A percentile compares a stretch with the other conserved stretches of the same genome.
Evolutionary conservation across 2,113 vertebrate genomes (phyloP).

Genomic region (Thamnaconus septentrionalis): DNA sequence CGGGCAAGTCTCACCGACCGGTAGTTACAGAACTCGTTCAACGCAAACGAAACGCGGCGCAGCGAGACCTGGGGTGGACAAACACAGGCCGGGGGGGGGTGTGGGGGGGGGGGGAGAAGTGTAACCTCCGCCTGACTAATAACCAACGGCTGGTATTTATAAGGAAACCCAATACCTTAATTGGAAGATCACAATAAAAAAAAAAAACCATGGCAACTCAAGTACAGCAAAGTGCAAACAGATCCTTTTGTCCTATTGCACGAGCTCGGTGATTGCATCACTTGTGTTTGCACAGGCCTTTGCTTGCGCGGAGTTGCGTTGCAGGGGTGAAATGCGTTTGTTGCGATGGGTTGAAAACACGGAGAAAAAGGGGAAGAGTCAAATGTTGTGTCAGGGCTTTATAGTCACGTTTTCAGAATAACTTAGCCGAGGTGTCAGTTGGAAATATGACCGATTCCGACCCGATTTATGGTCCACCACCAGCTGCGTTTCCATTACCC

Average conservation of each 20-base stretch:
- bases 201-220: constrained; percentile 49
- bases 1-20: too few relatives aligned
- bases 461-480: too few relatives aligned
- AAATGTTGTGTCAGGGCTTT: too few relatives aligned
- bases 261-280: constrained; percentile 43
- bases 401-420: too few relatives aligned
- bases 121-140: background rate
- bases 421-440: too few relatives aligned
- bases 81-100: background rate
- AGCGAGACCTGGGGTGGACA: too few relatives aligned
- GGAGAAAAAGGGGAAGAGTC: too few relatives aligned
- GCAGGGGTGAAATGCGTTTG: background rate
- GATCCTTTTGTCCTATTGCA: constrained; percentile 25
- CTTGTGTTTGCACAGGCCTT: constrained; percentile 15
- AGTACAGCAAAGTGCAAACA: constrained; percentile 56
- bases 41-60: too few relatives aligned
- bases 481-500: too few relatives aligned
- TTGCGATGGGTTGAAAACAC: too few relatives aligned
- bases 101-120: background rate
- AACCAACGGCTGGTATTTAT: constrained; percentile 8
- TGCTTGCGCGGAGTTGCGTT: background rate
- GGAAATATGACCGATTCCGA: too few relatives aligned
- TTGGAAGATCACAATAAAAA: constrained; percentile 46
- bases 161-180: constrained; percentile 36
- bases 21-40: too few relatives aligned